phyloP scores from a whole-genome alignment of 2,113 vertebrate species.

The Nematolebias whitei region DNA sequence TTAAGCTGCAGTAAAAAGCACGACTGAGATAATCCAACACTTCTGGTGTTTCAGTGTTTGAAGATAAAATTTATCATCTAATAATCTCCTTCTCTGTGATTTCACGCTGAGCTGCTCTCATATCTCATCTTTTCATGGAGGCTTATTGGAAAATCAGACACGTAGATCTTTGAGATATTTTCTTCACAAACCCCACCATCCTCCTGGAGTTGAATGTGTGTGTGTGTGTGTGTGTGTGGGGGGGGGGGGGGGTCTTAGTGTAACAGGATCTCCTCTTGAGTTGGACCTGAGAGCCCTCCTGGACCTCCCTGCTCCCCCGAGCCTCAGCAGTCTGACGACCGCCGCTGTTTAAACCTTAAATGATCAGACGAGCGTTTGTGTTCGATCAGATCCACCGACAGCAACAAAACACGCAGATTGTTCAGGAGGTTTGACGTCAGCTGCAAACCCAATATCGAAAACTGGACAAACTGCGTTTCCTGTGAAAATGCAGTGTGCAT shows the following conservation, averaged over 20 bases:
- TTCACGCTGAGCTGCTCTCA: background rate
- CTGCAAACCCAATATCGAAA: too few species aligned
- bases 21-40: too few species aligned
- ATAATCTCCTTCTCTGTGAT: background rate
- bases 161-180: background rate
- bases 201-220: conserved; percentile 13
- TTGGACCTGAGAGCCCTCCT: conserved; percentile 2
- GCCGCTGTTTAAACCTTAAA: too few species aligned
- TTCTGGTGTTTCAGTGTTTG: too few species aligned
- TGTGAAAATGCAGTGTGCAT: too few species aligned
- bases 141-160: background rate
- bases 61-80: background rate
- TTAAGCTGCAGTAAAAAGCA: background rate
- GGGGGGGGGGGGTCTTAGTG: background rate
- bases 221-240: too few species aligned
- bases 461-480: too few species aligned
- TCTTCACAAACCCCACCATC: background rate
- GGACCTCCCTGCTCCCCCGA: background rate
- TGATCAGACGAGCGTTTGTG: background rate
- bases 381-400: conserved; percentile 1
- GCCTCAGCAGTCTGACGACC: background rate
- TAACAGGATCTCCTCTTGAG: conserved; percentile 7
- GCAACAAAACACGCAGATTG: too few species aligned
- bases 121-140: background rate
- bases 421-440: too few species aligned